phyloP scores from a whole-genome alignment of 2,113 vertebrate genomes.

The Protobothrops flavoviridis region DNA sequence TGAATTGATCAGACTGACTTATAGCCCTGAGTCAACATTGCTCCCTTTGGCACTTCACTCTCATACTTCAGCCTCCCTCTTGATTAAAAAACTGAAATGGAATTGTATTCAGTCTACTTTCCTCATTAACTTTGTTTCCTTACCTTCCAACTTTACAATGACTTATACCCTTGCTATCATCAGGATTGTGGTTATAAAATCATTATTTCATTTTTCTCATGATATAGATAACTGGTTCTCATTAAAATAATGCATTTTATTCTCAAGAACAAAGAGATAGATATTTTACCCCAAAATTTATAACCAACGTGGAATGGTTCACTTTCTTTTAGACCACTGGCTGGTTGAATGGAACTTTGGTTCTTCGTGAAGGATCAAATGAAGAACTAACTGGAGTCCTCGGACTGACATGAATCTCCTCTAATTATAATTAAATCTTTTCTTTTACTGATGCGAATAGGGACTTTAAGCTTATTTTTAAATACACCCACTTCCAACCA shows the following conservation, averaged over 20 bases:
- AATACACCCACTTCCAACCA: not conserved
- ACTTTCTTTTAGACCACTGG: not conserved
- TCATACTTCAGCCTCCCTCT: constrained; percentile 47
- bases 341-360: not conserved
- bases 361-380: no score
- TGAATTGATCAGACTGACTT: constrained; percentile 44
- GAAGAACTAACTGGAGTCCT: not conserved
- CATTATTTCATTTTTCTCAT: constrained; percentile 49
- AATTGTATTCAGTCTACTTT: constrained; percentile 20
- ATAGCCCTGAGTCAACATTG: constrained; percentile 33
- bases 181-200: constrained; percentile 38
- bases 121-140: constrained; percentile 38
- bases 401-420: not conserved
- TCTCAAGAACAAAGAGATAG: not conserved
- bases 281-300: not conserved
- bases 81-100: constrained; percentile 40
- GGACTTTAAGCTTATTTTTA: not conserved
- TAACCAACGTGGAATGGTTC: not conserved
- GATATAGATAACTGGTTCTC: constrained; percentile 30
- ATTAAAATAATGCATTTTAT: constrained; percentile 21
- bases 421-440: not conserved
- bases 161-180: constrained; percentile 2
- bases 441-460: not conserved
- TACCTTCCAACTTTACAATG: constrained; percentile 46
- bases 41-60: constrained; percentile 31